These are phyloP conservation scores for Yponomeuta plumbellus DNA, from an alignment of 2,888 invertebrate genomes.

Conservation along the genomic window DNA sequence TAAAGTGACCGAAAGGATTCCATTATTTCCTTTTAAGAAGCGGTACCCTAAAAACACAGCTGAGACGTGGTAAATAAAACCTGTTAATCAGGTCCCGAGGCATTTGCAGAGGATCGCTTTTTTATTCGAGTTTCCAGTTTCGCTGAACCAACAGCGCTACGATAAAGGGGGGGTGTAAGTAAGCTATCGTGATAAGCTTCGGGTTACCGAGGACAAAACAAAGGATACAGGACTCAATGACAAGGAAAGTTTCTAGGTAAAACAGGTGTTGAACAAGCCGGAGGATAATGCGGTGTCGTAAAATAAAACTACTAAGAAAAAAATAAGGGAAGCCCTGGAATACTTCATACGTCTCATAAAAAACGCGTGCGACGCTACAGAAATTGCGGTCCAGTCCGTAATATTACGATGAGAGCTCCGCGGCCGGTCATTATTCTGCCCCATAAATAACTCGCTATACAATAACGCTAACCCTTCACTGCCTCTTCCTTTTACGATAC, in stretches of 20 bases:
- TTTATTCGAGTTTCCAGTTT: constrained; percentile 53
- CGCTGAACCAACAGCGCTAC: constrained; percentile 47
- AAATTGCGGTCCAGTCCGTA: constrained; percentile 27
- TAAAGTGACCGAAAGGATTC: too few species aligned
- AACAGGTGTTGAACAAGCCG: neutral
- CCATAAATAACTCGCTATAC: constrained; percentile 66
- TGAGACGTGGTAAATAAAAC: constrained; percentile 38
- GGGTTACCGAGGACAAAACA: constrained; percentile 30
- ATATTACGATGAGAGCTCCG: constrained; percentile 39
- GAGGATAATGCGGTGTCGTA: neutral
- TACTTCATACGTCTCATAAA: neutral
- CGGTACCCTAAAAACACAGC: neutral
- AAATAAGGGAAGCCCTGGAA: neutral
- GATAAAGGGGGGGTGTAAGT: constrained; percentile 39
- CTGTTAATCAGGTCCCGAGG: constrained; percentile 46
- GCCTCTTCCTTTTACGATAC: constrained; percentile 75
- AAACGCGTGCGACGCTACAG: neutral
- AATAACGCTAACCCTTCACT: constrained; percentile 73
- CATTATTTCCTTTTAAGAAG: too few species aligned
- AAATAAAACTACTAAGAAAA: neutral
- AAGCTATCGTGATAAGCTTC: constrained; percentile 45
- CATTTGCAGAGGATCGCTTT: constrained; percentile 44
- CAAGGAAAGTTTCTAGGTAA: constrained; percentile 13
- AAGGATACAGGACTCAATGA: constrained; percentile 12
- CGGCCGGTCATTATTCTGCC: constrained; percentile 62